Base-by-base conservation (phyloP, 2,888 invertebrate species). In the Formica aserva region DNA sequence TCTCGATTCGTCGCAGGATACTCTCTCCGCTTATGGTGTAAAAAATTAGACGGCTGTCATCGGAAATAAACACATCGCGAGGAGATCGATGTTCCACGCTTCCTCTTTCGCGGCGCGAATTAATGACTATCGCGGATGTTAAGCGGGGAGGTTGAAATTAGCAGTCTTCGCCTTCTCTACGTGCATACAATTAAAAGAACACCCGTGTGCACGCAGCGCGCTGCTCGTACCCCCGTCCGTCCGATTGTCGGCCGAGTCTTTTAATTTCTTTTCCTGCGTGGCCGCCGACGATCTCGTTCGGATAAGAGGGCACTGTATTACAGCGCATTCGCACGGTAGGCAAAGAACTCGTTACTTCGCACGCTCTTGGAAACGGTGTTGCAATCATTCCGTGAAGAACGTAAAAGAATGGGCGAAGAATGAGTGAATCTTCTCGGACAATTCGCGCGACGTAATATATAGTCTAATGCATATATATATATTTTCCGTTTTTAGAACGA, bases 281-380 rank as follows among this genome's bases (percentile, higher is more conserved):
- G 84, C 86, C 88, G 84, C 86, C 90, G 82, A 85, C 88, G 91
- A 90, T 90, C 86, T 85, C 85, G 85, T 80, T 82, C 71, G 76
- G 86, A 87, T 89, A 91, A 90, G 89, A 83, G 88, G 65, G 63
- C 76, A 60, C 67, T 60, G 90, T 83, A 82, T 88, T 84, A 87
- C 86, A 83, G 87, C 72, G 87, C 80, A 90, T 91, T 91, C 90
- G 91, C 90, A 91, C 90, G 91, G 88, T 87, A 89, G 84, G 86
- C 88, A 85, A 86, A 82, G 86, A 87, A 88, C 89, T 85, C 86
- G 84, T 72, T 67, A 69, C 84, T 91, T 91, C 90, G 90, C 90
- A 91, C 90, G 90, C 85, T 88, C 90, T 86, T 86, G 90, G 86
- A 91, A 91, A 90, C 85, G 84, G 88, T 81, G 86, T 90, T 87